Base-by-base conservation (phyloP, 2,888 invertebrate species). In the Sussaba pulchella region DNA sequence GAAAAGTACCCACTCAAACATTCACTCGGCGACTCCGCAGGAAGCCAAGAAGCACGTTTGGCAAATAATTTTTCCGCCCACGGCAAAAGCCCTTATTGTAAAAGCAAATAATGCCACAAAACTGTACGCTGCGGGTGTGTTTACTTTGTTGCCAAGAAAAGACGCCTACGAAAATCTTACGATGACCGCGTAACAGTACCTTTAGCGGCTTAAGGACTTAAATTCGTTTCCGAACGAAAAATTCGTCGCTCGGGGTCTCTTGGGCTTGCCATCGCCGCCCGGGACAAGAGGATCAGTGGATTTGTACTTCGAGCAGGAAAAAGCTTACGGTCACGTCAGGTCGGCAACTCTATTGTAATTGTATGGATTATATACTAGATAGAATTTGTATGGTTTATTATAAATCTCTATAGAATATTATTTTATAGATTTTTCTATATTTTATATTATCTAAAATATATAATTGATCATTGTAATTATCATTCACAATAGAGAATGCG, bases 231-330 rank as follows among this genome's bases (percentile, higher is more conserved):
- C 31, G 31, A 14, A 45, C 5, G 5, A 6, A 9, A 64, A 63
- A 36, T 63, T 59, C 21, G 50, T 43, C 26, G 31, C 26, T 54
- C 41, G 36, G 52, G 31, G 6, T 19, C 50, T 66, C n/a, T 2
- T 39, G 9, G n/a, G 12, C 10, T 39, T 47, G 2, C 31, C 4
- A 17, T 12, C 24, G 47, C 12, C 26, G 26, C 1, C 17, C 36
- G 61, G 50, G n/a, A 77, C 78, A 78, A 81, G 66, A 14, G 74
- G 76, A 81, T 81, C 63, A 76, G 61, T 17, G 66, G 76, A 83
- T 81, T 81, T 76, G 57, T 43, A 69, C 61, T 64, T 64, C 41
- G 54, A 57, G 31, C 24, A n/a, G n/a, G 17, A 10, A 69, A 39
- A 26, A 43, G 45, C 17, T 17, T 17, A 81, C 71, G 43, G 69